Base-by-base conservation (phyloP, 2,113 vertebrate species). In the Gnathonemus echidnorhynchus region DNA sequence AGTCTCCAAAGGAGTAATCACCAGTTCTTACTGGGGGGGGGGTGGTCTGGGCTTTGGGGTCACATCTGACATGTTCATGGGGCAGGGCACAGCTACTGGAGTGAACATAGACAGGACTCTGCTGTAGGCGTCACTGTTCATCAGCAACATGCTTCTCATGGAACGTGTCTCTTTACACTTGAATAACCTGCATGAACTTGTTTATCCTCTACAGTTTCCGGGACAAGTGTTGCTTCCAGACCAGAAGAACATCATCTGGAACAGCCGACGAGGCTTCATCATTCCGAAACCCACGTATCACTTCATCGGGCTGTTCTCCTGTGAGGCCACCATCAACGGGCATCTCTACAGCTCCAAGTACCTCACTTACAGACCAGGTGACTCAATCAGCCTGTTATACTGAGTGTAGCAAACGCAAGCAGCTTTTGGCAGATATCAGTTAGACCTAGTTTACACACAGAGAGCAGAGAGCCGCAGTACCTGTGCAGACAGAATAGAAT, bases 231-330 rank as follows among this genome's bases (percentile, higher is more conserved):
- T 97, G 46, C 89, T 90, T 92, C 95, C 97, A 31, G 97, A 97
- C 90, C 96, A 96, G 48, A 96, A 94, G 92, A 97, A 96, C 93
- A 95, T 99, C 86, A 94, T 95, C n/a, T 99, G 98, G 98, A 97
- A 97, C 94, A 98, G 95, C 91, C 97, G 86, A 88, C 96, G 92
- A 89, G 98, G 98, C 53, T 99, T 99, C 94, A 96, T 95, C 86
- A 97, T 99, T 93, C 94, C 95, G 52, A 95, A 94, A 8, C 97
- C 98, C 88, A 97, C 96, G 0, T 96, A 95, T 89, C 95, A 56
- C 91, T 96, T 97, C 94, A 96, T 97, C 13, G 98, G 97, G 31
- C 95, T 98, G 21, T 95, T 99, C 92, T 96, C 85, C 92, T 99
- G 98, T 17, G 96, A 98, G 94, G 94, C 97, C 0, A 93, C 93